These are phyloP conservation scores for rat (Rattus norvegicus) DNA, from an alignment of 2,113 vertebrate species.

Conservation along the genomic window GRCr8 NC_086033.1:98836501-98837000, in stretches of 20 bases:
- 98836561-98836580: not conserved
- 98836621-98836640: not conserved
- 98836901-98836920: no score
- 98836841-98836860: not conserved
- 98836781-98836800: not conserved
- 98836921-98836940: no score
- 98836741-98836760: constrained; percentile 42
- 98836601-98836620: not conserved
- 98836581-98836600: not conserved
- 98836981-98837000: no score
- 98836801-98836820: not conserved
- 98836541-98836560: constrained; percentile 1
- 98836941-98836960: no score
- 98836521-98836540: not conserved
- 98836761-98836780: not conserved
- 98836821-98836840: not conserved
- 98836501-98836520: not conserved
- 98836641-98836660: not conserved
- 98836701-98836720: not conserved
- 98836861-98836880: no score
- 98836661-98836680: constrained; percentile 36
- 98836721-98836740: constrained; percentile 14
- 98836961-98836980: no score
- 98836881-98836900: no score
- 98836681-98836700: not conserved